These are phyloP conservation scores for Helicoverpa zea DNA, from an alignment of 1,140 invertebrate species.

Conservation along the genomic window DNA sequence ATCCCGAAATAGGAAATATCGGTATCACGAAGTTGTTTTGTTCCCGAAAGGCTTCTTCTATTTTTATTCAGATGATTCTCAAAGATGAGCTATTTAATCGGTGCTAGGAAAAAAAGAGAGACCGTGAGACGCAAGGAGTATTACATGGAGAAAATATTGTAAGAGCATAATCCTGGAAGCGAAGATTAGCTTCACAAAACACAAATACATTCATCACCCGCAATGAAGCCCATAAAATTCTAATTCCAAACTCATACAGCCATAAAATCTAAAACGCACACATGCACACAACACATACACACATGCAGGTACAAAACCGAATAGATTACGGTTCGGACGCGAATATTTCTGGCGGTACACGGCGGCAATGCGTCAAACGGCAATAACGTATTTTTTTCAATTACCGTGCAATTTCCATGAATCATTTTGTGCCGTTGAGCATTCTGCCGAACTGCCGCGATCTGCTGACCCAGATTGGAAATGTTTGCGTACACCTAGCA, in stretches of 20 bases:
- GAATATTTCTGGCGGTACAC: constrained; percentile 54
- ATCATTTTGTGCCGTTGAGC: constrained; percentile 72
- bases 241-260: constrained; percentile 24
- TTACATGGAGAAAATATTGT: too few relatives aligned
- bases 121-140: too few relatives aligned
- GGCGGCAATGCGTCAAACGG: constrained; percentile 72
- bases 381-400: constrained; percentile 82
- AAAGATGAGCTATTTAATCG: too few relatives aligned
- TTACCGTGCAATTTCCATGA: constrained; percentile 78
- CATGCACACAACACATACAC: background rate
- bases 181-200: background rate
- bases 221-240: constrained; percentile 19
- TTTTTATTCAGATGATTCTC: too few relatives aligned
- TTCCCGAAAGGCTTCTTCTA: too few relatives aligned
- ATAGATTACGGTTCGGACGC: constrained; percentile 53
- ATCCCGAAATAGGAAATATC: too few relatives aligned
- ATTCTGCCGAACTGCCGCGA: constrained; percentile 60
- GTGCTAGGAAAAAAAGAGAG: too few relatives aligned
- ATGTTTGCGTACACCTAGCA: constrained; percentile 71
- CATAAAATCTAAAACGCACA: constrained; percentile 8
- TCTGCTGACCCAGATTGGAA: constrained; percentile 71
- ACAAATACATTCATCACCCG: background rate
- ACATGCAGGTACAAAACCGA: constrained; percentile 40
- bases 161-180: too few relatives aligned
- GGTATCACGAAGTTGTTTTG: too few relatives aligned